Evolutionary conservation across 2,888 invertebrate species (phyloP).

Genomic region (Ophion obscuratus): DNA sequence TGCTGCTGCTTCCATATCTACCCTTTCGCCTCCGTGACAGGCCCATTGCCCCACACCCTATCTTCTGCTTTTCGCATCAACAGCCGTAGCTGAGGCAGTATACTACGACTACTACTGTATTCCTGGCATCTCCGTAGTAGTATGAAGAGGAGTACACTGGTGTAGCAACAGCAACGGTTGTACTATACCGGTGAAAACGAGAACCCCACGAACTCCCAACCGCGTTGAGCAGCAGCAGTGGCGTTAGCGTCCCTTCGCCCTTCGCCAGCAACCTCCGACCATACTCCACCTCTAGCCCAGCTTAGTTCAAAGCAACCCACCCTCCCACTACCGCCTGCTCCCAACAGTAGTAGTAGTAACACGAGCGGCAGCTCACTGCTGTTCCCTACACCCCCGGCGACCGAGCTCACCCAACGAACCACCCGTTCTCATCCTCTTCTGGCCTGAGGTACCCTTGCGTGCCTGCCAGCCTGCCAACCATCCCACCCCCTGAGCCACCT

Average conservation of each 20-base stretch:
- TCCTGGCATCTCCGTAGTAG: constrained; percentile 47
- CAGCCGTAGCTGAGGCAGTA: constrained; percentile 62
- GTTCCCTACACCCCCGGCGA: constrained; percentile 58
- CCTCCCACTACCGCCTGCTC: constrained; percentile 72
- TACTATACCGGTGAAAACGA: constrained; percentile 64
- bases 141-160: constrained; percentile 50
- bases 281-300: constrained; percentile 80
- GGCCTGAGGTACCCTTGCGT: constrained; percentile 78
- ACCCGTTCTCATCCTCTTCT: constrained; percentile 72
- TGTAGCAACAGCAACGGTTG: constrained; percentile 64
- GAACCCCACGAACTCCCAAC: constrained; percentile 62
- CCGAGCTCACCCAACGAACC: constrained; percentile 64
- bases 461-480: constrained; percentile 81
- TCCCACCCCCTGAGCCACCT: constrained; percentile 65
- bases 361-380: constrained; percentile 65
- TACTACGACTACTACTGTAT: constrained; percentile 62
- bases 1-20: constrained; percentile 76
- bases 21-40: constrained; percentile 75
- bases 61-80: constrained; percentile 56
- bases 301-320: constrained; percentile 83
- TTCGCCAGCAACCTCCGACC: constrained; percentile 78
- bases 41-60: constrained; percentile 64
- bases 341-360: constrained; percentile 61
- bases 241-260: constrained; percentile 74
- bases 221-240: constrained; percentile 58